These are phyloP conservation scores for Bradypodion pumilum DNA, from an alignment of 2,797 vertebrate species.

Conservation along the genomic window DNA sequence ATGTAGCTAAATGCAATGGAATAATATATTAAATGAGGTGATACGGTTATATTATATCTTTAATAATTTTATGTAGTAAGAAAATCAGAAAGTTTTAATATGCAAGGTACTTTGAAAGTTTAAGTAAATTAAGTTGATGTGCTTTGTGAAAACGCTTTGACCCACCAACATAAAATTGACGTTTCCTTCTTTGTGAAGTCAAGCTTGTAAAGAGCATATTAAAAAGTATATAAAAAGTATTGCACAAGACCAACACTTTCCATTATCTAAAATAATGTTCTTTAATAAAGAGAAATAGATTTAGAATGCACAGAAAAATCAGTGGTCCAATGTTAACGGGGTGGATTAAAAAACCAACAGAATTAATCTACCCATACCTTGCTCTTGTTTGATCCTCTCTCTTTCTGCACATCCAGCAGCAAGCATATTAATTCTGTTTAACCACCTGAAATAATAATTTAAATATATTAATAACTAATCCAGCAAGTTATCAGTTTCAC, in stretches of 20 bases:
- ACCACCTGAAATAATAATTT: slow-evolving; percentile 87
- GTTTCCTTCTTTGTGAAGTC: slow-evolving; percentile 33
- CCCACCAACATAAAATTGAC: slow-evolving; percentile 24
- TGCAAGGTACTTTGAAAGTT: neutral
- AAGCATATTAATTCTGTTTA: slow-evolving; percentile 96
- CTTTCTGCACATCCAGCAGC: slow-evolving; percentile 93
- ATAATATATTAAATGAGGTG: no score
- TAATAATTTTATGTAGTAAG: neutral
- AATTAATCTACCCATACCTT: slow-evolving; percentile 80
- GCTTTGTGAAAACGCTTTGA: slow-evolving; percentile 31
- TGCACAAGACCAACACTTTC: slow-evolving; percentile 21
- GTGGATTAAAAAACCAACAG: slow-evolving; percentile 34
- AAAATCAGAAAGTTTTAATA: neutral
- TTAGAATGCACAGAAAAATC: slow-evolving; percentile 23
- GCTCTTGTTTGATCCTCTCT: slow-evolving; percentile 94
- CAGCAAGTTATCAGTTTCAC: slow-evolving; percentile 26
- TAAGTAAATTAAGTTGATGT: slow-evolving; percentile 3
- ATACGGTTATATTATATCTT: neutral
- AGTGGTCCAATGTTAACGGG: slow-evolving; percentile 34
- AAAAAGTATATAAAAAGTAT: slow-evolving; percentile 3
- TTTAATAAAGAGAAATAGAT: slow-evolving; percentile 1
- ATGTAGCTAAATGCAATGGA: neutral
- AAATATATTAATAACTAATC: slow-evolving; percentile 51
- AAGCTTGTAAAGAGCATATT: neutral
- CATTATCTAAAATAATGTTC: slow-evolving; percentile 20